Base-by-base conservation (phyloP, 2,113 vertebrate species). In the Acanthochromis polyacanthus region DNA sequence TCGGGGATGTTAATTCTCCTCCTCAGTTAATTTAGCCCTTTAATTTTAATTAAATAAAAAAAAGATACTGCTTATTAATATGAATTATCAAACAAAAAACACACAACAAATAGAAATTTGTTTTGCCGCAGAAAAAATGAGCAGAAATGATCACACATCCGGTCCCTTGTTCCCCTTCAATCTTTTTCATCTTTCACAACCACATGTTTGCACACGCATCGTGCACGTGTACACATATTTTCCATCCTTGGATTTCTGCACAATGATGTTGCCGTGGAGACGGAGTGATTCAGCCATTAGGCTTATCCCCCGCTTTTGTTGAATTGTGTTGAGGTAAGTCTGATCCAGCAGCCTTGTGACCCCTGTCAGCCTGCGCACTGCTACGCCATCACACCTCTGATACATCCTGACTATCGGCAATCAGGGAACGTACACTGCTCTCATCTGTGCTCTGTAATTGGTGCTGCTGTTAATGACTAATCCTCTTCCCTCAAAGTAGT, bases 211-310 rank as follows among this genome's bases (percentile, higher is more conserved):
- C 69, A 65, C 67, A 57, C 1, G 15, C 38, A 62, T 50, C 56
- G 68, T 71, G 28, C 53, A 75, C 36, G 55, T 55, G 19, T 45
- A 52, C 68, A 68, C 56, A 64, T 32, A 32, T 45, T 78, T 77
- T 69, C 75, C 65, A 60, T 71, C 76, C 71, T 43, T 61, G 68
- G 46, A 78, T 82, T 79, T 84, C 40, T 58, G 19, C 36, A 75
- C 69, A 74, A 53, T 70, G 78, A 84, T 68, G 85, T 91, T 85
- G 83, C 81, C 86, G 70, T 89, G 82, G 81, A 85, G 84, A 91
- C 46, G 28, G 67, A 74, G 64, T 78, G 84, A 75, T 79, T 79
- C 75, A 81, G 58, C 70, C 84, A 81, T 78, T 64, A 77, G 71
- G 53, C 38, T 74, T 59, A 85, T 71, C 67, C 83, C 60, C 58